Evolutionary conservation across 2,888 invertebrate genomes (phyloP).

Genomic region (Parnassius orleans): DNA sequence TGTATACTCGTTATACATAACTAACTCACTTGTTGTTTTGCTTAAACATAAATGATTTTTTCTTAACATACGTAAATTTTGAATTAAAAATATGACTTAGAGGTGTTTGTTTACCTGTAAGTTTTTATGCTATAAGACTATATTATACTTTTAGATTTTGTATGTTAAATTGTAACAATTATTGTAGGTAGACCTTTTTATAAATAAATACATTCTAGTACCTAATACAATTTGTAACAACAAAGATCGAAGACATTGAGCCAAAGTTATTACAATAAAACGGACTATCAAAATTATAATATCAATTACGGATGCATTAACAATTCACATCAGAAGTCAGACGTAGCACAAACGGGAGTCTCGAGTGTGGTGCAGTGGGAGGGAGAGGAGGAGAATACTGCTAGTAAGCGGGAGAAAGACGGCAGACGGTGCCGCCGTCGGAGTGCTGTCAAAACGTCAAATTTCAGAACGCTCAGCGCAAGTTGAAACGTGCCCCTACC

Average conservation of each 20-base stretch:
- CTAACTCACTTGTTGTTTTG: too few species aligned
- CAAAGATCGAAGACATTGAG: constrained; percentile 37
- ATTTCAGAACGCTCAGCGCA: constrained; percentile 79
- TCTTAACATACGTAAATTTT: too few species aligned
- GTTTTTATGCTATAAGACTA: too few species aligned
- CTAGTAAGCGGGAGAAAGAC: constrained; percentile 40
- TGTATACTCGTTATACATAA: too few species aligned
- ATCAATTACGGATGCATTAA: constrained; percentile 81
- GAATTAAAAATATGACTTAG: too few species aligned
- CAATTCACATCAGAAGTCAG: constrained; percentile 79
- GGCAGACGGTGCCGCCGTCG: constrained; percentile 67
- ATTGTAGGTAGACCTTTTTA: too few species aligned
- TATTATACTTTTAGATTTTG: too few species aligned
- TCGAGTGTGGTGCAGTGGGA: constrained; percentile 69
- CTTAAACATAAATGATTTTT: too few species aligned
- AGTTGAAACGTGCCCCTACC: constrained; percentile 79
- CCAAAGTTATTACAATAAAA: constrained; percentile 61
- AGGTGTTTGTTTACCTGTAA: too few species aligned
- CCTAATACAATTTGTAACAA: neutral
- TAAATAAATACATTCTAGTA: too few species aligned
- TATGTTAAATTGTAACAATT: too few species aligned
- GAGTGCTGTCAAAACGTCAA: constrained; percentile 82
- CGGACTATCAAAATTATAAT: constrained; percentile 76
- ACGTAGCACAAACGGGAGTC: constrained; percentile 76
- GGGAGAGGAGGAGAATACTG: constrained; percentile 40